Evolutionary conservation across 2,888 invertebrate species (phyloP).

Genomic region (Hermaeophaga mercurialis): DNA sequence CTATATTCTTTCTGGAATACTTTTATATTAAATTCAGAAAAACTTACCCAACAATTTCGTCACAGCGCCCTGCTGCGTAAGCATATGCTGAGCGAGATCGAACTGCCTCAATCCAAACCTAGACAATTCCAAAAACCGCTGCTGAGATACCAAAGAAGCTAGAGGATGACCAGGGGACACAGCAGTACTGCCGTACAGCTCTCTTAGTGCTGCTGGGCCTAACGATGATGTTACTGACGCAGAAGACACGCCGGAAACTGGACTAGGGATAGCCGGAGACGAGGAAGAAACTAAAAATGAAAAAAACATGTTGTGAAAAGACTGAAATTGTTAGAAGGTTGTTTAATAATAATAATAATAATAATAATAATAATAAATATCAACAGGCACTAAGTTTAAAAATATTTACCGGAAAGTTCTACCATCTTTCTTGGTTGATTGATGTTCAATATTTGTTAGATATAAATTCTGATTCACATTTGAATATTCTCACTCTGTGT

Average conservation of each 20-base stretch:
- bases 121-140: conserved; percentile 80
- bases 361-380: too few species aligned
- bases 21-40: neutral
- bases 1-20: neutral
- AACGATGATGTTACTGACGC: conserved; percentile 48
- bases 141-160: conserved; percentile 76
- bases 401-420: too few species aligned
- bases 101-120: conserved; percentile 84
- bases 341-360: too few species aligned
- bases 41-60: conserved; percentile 87
- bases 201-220: conserved; percentile 56
- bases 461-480: too few species aligned
- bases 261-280: conserved; percentile 38
- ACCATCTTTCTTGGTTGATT: too few species aligned
- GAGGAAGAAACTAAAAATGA: conserved; percentile 40
- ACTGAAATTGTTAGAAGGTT: too few species aligned
- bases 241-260: conserved; percentile 58
- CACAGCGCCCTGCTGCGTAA: conserved; percentile 90
- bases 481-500: too few species aligned
- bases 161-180: conserved; percentile 65
- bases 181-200: conserved; percentile 54
- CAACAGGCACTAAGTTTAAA: too few species aligned
- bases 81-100: conserved; percentile 88
- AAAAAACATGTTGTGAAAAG: too few species aligned
- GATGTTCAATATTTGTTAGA: too few species aligned